A percentile compares a stretch with the other conserved stretches of the same genome.
These are phyloP conservation scores for Sebastiscus albofasciatus DNA, from an alignment of 2,797 vertebrate species.

Conservation along the genomic window DNA sequence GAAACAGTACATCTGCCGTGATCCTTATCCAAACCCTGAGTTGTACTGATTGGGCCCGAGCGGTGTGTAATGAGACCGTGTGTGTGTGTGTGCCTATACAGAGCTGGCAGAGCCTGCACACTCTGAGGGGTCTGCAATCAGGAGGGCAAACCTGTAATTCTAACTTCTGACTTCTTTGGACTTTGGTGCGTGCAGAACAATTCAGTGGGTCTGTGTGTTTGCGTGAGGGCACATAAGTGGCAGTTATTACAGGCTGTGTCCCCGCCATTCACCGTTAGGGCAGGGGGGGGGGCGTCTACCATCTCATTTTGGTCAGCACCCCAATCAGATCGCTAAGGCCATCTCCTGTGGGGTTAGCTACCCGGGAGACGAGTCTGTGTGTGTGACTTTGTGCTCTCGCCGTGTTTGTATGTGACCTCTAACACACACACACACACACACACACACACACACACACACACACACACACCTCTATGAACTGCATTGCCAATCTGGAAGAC, in stretches of 20 bases:
- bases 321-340: slow-evolving; percentile 66
- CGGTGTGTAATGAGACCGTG: slow-evolving; percentile 42
- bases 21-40: slow-evolving; percentile 37
- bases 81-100: slow-evolving; percentile 15
- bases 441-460: not conserved
- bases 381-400: not conserved
- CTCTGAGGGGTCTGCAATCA: slow-evolving; percentile 64
- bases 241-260: slow-evolving; percentile 53
- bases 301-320: slow-evolving; percentile 69
- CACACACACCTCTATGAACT: slow-evolving; percentile 1
- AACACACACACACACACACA: not conserved
- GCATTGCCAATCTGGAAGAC: slow-evolving; percentile 34
- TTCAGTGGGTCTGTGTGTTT: slow-evolving; percentile 36
- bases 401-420: slow-evolving; percentile 26
- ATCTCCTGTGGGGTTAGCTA: slow-evolving; percentile 34
- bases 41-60: slow-evolving; percentile 60
- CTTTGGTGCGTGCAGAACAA: slow-evolving; percentile 18
- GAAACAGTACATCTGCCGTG: slow-evolving; percentile 18
- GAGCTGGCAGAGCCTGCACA: slow-evolving; percentile 17
- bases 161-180: slow-evolving; percentile 48
- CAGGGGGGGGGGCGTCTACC: slow-evolving; percentile 32
- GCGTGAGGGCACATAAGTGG: slow-evolving; percentile 36
- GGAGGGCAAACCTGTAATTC: slow-evolving; percentile 62
- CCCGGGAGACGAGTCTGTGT: not conserved
- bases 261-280: slow-evolving; percentile 23